These are phyloP conservation scores for Gavialis gangeticus DNA, from an alignment of 2,113 vertebrate genomes.

Conservation along the genomic window DNA sequence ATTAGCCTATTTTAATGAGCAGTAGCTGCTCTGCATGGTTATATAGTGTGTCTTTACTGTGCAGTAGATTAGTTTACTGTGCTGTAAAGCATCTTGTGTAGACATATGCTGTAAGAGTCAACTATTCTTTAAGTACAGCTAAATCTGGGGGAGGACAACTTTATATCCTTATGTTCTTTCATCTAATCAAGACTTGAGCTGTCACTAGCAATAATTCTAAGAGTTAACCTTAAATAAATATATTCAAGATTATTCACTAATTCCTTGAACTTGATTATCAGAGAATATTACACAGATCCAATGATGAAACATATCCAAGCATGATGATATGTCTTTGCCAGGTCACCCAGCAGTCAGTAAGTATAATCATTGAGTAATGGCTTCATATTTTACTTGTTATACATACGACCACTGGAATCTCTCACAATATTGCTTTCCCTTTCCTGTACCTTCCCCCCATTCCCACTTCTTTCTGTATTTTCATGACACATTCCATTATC, in stretches of 20 bases:
- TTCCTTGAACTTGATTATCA: not conserved
- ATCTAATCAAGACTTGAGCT: constrained; percentile 46
- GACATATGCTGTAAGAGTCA: not conserved
- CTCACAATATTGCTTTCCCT: not conserved
- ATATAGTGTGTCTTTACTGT: too few species aligned
- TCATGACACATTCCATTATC: not conserved
- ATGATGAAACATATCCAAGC: not conserved
- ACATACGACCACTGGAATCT: not conserved
- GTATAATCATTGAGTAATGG: not conserved
- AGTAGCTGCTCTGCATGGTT: too few species aligned
- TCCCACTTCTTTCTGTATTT: not conserved
- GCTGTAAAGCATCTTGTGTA: too few species aligned
- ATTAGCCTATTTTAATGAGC: too few species aligned
- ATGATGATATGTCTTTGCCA: not conserved
- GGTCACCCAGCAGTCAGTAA: constrained; percentile 19
- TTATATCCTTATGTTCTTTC: not conserved
- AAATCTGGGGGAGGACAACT: constrained; percentile 31
- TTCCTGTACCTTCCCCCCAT: not conserved
- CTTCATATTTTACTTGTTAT: not conserved
- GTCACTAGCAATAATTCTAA: constrained; percentile 52
- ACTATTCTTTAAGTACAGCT: constrained; percentile 40
- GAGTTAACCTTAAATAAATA: constrained; percentile 49
- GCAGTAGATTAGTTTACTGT: too few species aligned
- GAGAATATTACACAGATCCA: constrained; percentile 1
- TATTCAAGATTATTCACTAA: constrained; percentile 51